Evolutionary conservation across 1,140 invertebrate species (phyloP), one percentile per base, ranked within the genome.

Genomic region (Pomacea maculata): DNA sequence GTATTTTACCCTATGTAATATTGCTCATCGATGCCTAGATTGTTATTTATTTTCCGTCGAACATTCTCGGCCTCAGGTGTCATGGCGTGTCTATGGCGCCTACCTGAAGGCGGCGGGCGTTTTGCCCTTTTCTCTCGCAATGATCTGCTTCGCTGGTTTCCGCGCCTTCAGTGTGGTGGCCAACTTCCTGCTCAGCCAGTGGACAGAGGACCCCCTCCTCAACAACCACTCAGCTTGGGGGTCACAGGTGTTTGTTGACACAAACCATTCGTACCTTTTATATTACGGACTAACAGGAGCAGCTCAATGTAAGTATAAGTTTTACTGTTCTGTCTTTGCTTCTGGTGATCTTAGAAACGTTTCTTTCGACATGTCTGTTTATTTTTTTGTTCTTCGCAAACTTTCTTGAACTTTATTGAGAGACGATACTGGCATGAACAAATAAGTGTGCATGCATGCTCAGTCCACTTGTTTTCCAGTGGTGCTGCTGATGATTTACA

Each of bases 61-160:
- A 92, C 93, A 63, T 89, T 93, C 90, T 90, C 91, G 86, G 94
- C 93, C 88, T 93, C 55, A 82, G 81, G 81, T 82, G 25, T 52
- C 45, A 52, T 57, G 63, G 29, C 11, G 67, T 34, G 78, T 80
- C 21, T 82, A 82, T 64, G 54, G 29, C 17, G 71, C 64, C 64
- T 83, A 83, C 70, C 9, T 80, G 17, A 94, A 94, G 88, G 96
- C 96, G 21, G 95, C 97, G 79, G 97, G 97, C 64, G 89, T 95
- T 83, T 90, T 94, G 79, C 92, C 96, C 8, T 93, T 94, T 0
- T 86, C 95, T 29, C 89, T 84, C 7, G 84, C 85, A 15, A 19
- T 89, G 9, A 0, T 89, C 14, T 55, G 85, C n/a, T 87, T 89
- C 57, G 67, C 85, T 0, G 45, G 83, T 11, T 90, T 86, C 76